Percentiles rank a stretch among this genome's conserved stretches.
phyloP scores from a whole-genome alignment of 2,113 vertebrate genomes.

The Pagrus major region DNA sequence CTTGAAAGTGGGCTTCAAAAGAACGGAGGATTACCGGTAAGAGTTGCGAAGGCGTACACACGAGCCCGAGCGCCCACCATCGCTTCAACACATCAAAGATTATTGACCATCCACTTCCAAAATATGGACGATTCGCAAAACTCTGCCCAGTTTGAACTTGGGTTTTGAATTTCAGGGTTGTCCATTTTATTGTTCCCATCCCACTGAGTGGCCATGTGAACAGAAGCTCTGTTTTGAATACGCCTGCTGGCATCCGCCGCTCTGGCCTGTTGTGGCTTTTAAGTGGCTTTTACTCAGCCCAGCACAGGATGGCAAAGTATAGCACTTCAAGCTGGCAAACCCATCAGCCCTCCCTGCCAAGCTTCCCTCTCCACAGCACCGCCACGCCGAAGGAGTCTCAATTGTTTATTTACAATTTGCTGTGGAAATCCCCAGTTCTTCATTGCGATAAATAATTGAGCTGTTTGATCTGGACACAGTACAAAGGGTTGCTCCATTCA shows the following conservation, averaged over 20 bases:
- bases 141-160: conserved; percentile 23
- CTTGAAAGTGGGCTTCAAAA: conserved; percentile 85
- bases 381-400: conserved; percentile 58
- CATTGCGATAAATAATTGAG: conserved; percentile 81
- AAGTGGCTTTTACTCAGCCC: conserved; percentile 68
- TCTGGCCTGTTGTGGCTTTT: conserved; percentile 64
- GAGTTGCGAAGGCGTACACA: conserved; percentile 51
- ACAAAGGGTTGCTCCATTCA: conserved; percentile 78
- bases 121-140: conserved; percentile 51
- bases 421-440: conserved; percentile 79
- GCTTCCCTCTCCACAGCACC: conserved; percentile 39
- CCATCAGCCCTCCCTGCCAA: conserved; percentile 56
- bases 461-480: conserved; percentile 82
- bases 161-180: conserved; percentile 34
- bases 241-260: conserved; percentile 44
- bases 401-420: conserved; percentile 85
- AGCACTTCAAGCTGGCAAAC: conserved; percentile 69
- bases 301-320: conserved; percentile 62
- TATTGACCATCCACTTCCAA: conserved; percentile 62
- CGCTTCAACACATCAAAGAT: conserved; percentile 71
- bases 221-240: conserved; percentile 54
- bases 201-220: conserved; percentile 44
- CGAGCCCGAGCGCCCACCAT: conserved; percentile 43
- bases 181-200: conserved; percentile 35
- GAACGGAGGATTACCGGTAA: conserved; percentile 73